Evolutionary conservation across 2,888 invertebrate species (phyloP).

Genomic region (Hyalella azteca): DNA sequence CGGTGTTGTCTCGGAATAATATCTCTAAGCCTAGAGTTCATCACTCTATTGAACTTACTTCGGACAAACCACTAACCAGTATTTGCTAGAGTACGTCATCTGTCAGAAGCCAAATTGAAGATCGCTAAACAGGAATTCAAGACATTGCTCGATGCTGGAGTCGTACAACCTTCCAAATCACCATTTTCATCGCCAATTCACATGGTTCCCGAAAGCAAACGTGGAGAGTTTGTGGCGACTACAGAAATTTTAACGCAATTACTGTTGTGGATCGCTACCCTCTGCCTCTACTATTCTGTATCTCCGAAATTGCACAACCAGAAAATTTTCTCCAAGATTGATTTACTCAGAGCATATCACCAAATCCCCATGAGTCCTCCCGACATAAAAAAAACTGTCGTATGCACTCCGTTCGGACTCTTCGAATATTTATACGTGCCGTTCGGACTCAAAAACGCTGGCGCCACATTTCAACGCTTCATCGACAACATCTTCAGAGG

Average conservation of each 20-base stretch:
- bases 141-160: neutral
- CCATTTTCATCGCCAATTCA: constrained; percentile 31
- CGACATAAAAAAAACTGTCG: constrained; percentile 4
- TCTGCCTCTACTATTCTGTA: neutral
- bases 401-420: constrained; percentile 39
- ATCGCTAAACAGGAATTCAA: constrained; percentile 28
- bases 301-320: neutral
- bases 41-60: constrained; percentile 16
- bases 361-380: constrained; percentile 3
- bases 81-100: neutral
- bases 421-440: constrained; percentile 38
- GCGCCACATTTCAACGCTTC: constrained; percentile 16
- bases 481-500: constrained; percentile 25
- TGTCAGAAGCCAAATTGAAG: neutral
- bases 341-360: constrained; percentile 26
- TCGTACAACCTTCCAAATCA: neutral
- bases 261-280: constrained; percentile 28
- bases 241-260: neutral
- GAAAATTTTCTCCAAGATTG: constrained; percentile 3
- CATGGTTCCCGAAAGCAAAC: neutral
- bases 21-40: neutral
- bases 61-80: neutral
- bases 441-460: constrained; percentile 27
- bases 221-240: constrained; percentile 41
- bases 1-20: neutral